These are phyloP conservation scores for Phacellophora camtschatica DNA, from an alignment of 30 jellyfish, hydroid and myxozoan genomes.

Conservation along the genomic window DNA sequence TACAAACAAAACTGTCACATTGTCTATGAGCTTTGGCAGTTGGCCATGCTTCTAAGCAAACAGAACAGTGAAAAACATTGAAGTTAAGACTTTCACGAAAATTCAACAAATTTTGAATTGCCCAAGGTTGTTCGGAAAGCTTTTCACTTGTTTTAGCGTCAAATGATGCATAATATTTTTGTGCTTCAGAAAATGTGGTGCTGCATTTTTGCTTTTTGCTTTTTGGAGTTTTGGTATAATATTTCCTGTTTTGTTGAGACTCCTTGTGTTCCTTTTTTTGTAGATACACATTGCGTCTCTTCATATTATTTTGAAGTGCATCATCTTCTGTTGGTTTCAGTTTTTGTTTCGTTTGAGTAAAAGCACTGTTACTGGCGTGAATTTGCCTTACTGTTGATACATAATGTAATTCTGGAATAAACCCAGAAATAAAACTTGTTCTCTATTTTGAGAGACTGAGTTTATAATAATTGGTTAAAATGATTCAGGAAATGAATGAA, in stretches of 20 bases:
- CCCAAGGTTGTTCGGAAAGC: not conserved
- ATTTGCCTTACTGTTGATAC: constrained; percentile 6
- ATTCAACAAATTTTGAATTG: not conserved
- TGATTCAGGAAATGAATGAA: not conserved
- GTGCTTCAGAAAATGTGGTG: not conserved
- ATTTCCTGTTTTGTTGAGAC: not conserved
- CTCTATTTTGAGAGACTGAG: not conserved
- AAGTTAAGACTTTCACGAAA: not conserved
- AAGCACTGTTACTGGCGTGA: not conserved
- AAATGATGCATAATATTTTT: not conserved
- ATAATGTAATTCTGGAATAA: constrained; percentile 32
- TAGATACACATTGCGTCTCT: not conserved
- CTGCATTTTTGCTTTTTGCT: not conserved
- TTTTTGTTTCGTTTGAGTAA: not conserved
- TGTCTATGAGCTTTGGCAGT: not conserved
- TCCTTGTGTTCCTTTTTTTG: not conserved
- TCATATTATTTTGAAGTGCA: not conserved
- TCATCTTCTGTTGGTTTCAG: not conserved
- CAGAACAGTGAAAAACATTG: not conserved
- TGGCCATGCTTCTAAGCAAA: constrained; percentile 36
- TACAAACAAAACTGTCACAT: not conserved
- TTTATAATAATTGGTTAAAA: not conserved
- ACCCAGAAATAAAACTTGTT: constrained; percentile 15
- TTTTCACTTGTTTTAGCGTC: not conserved
- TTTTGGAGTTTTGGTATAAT: not conserved